Evolutionary conservation across 2,888 invertebrate genomes (phyloP).

Genomic region (Eupithecia dodoneata): DNA sequence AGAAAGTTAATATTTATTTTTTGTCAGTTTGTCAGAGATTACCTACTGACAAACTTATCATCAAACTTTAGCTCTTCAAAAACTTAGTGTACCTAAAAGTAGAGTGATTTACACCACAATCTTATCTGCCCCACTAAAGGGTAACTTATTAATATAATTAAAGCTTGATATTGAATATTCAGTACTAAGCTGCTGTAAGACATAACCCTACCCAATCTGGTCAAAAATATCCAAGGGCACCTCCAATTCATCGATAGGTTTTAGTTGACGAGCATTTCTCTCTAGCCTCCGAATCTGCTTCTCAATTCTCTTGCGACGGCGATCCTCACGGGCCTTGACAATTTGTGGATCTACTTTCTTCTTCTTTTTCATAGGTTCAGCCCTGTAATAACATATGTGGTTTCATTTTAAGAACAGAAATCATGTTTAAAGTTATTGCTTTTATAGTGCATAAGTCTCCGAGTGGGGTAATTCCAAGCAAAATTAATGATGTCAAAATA

Average conservation of each 20-base stretch:
- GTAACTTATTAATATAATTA: no score
- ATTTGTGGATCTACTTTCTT: slow-evolving; percentile 93
- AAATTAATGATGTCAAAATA: no score
- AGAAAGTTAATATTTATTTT: neutral
- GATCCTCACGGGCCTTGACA: slow-evolving; percentile 91
- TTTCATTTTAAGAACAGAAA: neutral
- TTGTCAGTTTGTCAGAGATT: neutral
- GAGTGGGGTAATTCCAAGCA: no score
- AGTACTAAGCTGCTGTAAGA: neutral
- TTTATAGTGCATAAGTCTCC: no score
- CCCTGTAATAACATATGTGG: slow-evolving; percentile 77
- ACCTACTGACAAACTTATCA: neutral
- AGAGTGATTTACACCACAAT: neutral
- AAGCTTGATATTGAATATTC: neutral
- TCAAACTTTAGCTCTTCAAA: neutral
- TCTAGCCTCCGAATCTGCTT: slow-evolving; percentile 93
- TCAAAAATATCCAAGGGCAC: slow-evolving; percentile 87
- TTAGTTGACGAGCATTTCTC: slow-evolving; percentile 91
- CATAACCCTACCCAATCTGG: slow-evolving; percentile 82
- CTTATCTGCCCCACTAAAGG: neutral
- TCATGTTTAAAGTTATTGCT: neutral
- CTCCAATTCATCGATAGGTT: slow-evolving; percentile 95
- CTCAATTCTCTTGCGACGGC: slow-evolving; percentile 92
- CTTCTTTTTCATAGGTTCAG: slow-evolving; percentile 96
- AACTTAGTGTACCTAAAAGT: neutral